Conservation (phyloP, 1,140 invertebrate species). For the Caenorhabditis latens region DNA sequence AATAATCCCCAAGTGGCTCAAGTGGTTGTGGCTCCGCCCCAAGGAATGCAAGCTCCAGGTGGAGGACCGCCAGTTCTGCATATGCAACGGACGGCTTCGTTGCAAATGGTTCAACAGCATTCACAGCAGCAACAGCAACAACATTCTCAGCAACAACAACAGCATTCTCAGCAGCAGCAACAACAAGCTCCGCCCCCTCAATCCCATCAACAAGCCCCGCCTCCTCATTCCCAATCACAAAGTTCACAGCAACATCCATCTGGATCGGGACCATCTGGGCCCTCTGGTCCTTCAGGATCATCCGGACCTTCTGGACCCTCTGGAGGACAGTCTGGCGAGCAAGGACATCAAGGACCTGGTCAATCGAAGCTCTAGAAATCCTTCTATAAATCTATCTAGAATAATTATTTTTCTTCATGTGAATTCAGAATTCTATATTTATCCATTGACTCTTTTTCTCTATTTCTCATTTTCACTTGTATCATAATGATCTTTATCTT, state of each 20-base stretch:
- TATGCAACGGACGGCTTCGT: not conserved
- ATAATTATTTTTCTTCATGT: too few species aligned
- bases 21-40: constrained; percentile 18
- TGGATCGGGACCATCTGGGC: not conserved
- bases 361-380: too few species aligned
- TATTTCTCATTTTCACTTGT: too few species aligned
- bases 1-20: not conserved
- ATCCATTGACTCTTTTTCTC: too few species aligned
- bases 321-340: too few species aligned
- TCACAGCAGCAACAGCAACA: not conserved
- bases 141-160: not conserved
- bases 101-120: not conserved
- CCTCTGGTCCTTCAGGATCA: too few species aligned
- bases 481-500: too few species aligned
- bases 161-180: not conserved
- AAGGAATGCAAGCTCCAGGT: not conserved
- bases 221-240: not conserved
- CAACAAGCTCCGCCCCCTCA: constrained; percentile 20
- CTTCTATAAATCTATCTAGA: too few species aligned
- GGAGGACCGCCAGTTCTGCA: constrained; percentile 16
- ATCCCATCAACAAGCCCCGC: not conserved
- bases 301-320: too few species aligned
- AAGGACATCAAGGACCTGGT: too few species aligned
- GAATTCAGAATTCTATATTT: too few species aligned
- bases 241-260: not conserved